These are phyloP conservation scores for Hippoglossus stenolepis DNA, from an alignment of 2,113 vertebrate genomes.

Conservation along the genomic window DNA sequence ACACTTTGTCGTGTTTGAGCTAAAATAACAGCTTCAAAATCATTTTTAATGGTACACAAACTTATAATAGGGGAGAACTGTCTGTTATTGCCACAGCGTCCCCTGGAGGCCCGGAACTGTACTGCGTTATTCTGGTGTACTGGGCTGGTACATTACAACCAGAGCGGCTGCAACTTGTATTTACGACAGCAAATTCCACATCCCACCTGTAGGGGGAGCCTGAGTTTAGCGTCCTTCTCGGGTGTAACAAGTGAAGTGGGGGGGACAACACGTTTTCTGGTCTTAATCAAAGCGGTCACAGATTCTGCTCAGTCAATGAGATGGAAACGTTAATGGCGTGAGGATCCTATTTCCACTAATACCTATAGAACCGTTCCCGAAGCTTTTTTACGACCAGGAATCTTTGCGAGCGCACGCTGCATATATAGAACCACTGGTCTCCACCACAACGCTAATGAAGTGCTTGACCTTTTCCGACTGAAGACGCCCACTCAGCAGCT, in stretches of 20 bases:
- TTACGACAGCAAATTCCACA: too few species aligned
- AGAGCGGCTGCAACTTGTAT: too few species aligned
- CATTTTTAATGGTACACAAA: too few species aligned
- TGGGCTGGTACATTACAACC: too few species aligned
- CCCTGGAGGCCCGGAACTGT: too few species aligned
- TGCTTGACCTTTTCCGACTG: slow-evolving; percentile 55
- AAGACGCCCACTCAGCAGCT: slow-evolving; percentile 57
- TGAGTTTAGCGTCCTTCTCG: background rate
- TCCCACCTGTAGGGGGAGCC: too few species aligned
- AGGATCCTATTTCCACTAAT: background rate
- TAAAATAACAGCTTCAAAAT: too few species aligned
- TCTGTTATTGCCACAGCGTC: too few species aligned
- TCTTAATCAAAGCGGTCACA: background rate
- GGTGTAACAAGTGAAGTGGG: background rate
- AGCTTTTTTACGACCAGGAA: background rate
- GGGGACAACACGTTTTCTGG: too few species aligned
- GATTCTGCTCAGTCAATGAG: background rate
- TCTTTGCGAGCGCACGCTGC: background rate
- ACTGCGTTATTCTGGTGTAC: too few species aligned
- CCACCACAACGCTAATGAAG: slow-evolving; percentile 52
- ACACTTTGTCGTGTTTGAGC: too few species aligned
- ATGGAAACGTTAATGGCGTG: background rate
- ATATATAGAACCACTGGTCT: slow-evolving; percentile 11
- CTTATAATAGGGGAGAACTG: too few species aligned
- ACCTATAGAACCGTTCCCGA: background rate